Evolutionary conservation across 2,113 vertebrate species (phyloP), one percentile per base, ranked within the genome.

Genomic region (Vimba vimba): DNA sequence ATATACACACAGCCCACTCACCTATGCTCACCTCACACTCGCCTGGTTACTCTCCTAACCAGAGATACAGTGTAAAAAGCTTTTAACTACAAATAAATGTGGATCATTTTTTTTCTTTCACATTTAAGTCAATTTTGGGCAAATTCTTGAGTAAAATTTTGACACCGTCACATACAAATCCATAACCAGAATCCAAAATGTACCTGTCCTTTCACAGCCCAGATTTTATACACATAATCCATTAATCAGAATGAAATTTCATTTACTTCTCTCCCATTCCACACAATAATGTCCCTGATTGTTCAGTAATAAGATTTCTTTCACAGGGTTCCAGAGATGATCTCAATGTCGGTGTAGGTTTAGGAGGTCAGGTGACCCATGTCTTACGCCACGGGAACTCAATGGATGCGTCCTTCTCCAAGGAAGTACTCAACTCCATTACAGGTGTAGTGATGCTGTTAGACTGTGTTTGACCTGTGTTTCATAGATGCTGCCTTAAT

Each of bases 341-440:
- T 89, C 91, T 99, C 76, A 98, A 96, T 90, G 96, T 97, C 0
- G 91, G 94, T 0, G 97, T 96, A 33, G 97, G 94, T 4, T 94
- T 96, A 86, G 94, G 94, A 27, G 95, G 91, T 86, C 95, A 95
- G 86, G 88, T 86, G 19, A 82, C 91, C 25, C 90, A 96, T 52
- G 94, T 95, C 75, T 93, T 95, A 93, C 97, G 97, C 73, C 96
- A 97, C 75, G 97, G 95, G 21, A 97, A 96, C 92, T 98, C 97
- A 6, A 95, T 98, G 87, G 98, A 99, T 86, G 97, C 97, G 0
- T 98, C 98, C 27, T 99, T 99, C 90, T 98, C 97, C 90, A 99
- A 98, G 94, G 98, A 99, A 92, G 97, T 99, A 39, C 95, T 99
- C 85, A 99, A 99, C 94, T 99, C 98, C 43, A 99, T 99, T 92